Evolutionary conservation across 2,797 vertebrate genomes (phyloP), one percentile per base, ranked within the genome.

Genomic region (Ctenosaura bakeri): DNA sequence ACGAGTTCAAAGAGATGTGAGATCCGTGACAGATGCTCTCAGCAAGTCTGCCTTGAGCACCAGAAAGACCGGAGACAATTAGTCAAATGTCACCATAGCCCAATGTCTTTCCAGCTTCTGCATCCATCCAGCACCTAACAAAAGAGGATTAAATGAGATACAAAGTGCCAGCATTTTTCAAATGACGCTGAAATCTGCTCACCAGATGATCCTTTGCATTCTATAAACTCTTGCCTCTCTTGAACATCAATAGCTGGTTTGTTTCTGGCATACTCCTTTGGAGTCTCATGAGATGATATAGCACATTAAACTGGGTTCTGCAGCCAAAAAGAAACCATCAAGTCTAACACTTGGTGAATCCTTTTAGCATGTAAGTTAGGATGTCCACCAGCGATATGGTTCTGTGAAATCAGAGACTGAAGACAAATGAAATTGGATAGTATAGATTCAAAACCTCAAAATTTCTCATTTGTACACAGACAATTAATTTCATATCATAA

Each of bases 221-320:
- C 85, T 83, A 46, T 62, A 62, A 85, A 91, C 8, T 20, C 18
- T 73, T 90, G 89, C 42, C 4, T 5, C 12, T 42, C 86, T 90
- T 91, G 66, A 90, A 84, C 84, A 87, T 74, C 79, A 77, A 64
- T 86, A 89, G 84, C 18, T 89, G 89, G 89, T 87, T 88, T 90
- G 66, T 91, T 88, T 88, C 73, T 91, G 66, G 50, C 22, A 4
- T 50, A 83, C 88, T 90, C 86, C 38, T 20, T 56, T 76, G 82
- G 29, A 59, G 77, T 90, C 90, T 32, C 82, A 69, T 78, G 90
- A 92, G 87, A 89, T 42, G 24, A 64, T 29, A 78, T 73, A 50
- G 62, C 78, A 89, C 29, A 56, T 56, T 91, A 83, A 38, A 82
- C 24, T 79, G 35, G 38, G 46, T 88, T 85, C 71, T 88, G 91